These are phyloP conservation scores for Carduelis carduelis DNA, from an alignment of 2,797 vertebrate species.

Conservation along the genomic window DNA sequence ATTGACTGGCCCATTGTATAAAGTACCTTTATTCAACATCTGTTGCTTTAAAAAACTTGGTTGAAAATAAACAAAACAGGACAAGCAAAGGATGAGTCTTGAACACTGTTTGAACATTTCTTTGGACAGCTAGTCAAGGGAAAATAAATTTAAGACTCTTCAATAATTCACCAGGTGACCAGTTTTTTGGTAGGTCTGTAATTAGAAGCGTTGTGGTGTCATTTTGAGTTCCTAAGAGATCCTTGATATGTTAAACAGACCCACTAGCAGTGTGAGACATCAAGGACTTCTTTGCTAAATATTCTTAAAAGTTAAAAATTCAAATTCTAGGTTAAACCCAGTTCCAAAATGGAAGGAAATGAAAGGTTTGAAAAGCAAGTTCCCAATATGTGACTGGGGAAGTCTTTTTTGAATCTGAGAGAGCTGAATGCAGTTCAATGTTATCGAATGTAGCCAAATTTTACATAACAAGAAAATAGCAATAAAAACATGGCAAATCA, in stretches of 20 bases:
- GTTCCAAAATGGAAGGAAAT: not conserved
- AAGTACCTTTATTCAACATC: not conserved
- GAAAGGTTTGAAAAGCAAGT: not conserved
- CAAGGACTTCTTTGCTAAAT: not conserved
- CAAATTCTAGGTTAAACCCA: not conserved
- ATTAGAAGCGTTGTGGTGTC: not conserved
- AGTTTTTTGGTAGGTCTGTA: not conserved
- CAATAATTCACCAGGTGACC: not conserved
- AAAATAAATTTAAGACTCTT: not conserved
- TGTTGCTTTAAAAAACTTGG: not conserved
- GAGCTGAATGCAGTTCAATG: not conserved
- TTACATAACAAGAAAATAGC: not conserved
- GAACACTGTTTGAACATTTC: not conserved
- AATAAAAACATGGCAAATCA: not conserved
- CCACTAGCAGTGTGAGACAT: not conserved
- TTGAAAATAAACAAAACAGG: not conserved
- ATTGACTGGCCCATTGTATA: not conserved
- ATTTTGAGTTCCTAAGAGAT: not conserved
- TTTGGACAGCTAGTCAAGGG: not conserved
- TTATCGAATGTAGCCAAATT: not conserved
- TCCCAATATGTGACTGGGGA: not conserved
- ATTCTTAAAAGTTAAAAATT: not conserved
- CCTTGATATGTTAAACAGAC: not conserved
- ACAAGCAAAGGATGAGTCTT: not conserved
- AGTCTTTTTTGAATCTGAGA: not conserved